Evolutionary conservation across 2,888 invertebrate species (phyloP).

Genomic region (Heliconius sara): DNA sequence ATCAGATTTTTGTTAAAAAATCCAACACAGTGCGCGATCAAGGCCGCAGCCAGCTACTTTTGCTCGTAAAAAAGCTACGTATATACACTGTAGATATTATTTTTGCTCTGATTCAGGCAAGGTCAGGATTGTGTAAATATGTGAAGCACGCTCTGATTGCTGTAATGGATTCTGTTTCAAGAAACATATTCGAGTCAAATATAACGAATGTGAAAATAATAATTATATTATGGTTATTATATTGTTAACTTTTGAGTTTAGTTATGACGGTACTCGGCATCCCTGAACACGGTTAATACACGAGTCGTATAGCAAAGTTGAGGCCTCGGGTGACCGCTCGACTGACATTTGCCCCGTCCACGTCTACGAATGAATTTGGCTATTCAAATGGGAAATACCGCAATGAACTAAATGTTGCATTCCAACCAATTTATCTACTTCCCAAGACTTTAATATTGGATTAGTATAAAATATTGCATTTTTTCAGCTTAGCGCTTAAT

Average conservation of each 20-base stretch:
- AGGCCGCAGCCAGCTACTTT: slow-evolving; percentile 30
- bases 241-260: not conserved
- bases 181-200: slow-evolving; percentile 21
- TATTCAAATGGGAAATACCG: slow-evolving; percentile 14
- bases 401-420: slow-evolving; percentile 5
- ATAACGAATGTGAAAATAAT: not conserved
- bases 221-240: not conserved
- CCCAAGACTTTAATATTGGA: not conserved
- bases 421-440: not conserved
- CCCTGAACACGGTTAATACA: not conserved
- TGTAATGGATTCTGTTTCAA: slow-evolving; percentile 42
- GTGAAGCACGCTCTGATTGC: slow-evolving; percentile 52
- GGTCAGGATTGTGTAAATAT: slow-evolving; percentile 54
- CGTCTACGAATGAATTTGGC: slow-evolving; percentile 12
- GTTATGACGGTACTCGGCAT: not conserved
- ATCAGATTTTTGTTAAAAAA: slow-evolving; percentile 25
- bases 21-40: slow-evolving; percentile 28
- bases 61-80: slow-evolving; percentile 39
- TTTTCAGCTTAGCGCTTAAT: not conserved
- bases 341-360: slow-evolving; percentile 1
- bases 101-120: slow-evolving; percentile 56
- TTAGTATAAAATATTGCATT: not conserved
- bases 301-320: not conserved
- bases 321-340: not conserved
- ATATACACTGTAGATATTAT: slow-evolving; percentile 50